phyloP scores from a whole-genome alignment of 2,888 invertebrate genomes.

The Pheosia tremula region DNA sequence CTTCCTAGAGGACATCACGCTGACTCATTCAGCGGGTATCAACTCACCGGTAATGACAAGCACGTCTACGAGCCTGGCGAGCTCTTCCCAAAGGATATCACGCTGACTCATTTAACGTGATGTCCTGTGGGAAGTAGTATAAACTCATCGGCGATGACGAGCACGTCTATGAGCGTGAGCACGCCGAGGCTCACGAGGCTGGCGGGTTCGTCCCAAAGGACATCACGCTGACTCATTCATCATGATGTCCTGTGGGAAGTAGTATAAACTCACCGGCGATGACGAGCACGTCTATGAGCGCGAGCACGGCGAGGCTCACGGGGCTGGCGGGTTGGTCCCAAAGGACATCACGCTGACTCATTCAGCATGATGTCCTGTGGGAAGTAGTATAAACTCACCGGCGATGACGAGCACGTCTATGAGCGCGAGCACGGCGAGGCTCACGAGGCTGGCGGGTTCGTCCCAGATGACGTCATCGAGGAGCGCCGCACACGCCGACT shows the following conservation, averaged over 20 bases:
- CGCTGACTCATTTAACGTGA: slow-evolving; percentile 92
- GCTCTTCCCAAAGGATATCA: too few relatives aligned
- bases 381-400: slow-evolving; percentile 78
- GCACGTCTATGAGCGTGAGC: slow-evolving; percentile 90
- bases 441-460: slow-evolving; percentile 90
- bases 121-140: too few relatives aligned
- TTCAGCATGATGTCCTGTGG: too few relatives aligned
- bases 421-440: slow-evolving; percentile 90
- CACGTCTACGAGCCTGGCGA: too few relatives aligned
- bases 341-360: slow-evolving; percentile 91
- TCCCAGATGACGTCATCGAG: slow-evolving; percentile 93
- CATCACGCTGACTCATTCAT: slow-evolving; percentile 93
- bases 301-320: slow-evolving; percentile 90
- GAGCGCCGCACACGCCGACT: slow-evolving; percentile 91
- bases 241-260: too few relatives aligned
- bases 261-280: slow-evolving; percentile 87
- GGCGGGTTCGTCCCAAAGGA: too few relatives aligned
- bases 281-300: slow-evolving; percentile 94
- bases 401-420: slow-evolving; percentile 95
- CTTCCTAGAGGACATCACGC: too few relatives aligned
- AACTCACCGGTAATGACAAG: too few relatives aligned
- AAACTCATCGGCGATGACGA: too few relatives aligned
- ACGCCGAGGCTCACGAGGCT: slow-evolving; percentile 91
- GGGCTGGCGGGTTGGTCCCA: slow-evolving; percentile 93
- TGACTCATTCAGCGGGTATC: too few relatives aligned